A percentile compares a stretch with the other conserved stretches of the same genome.
These are phyloP conservation scores for Periparus ater DNA, from an alignment of 2,797 vertebrate species.

Conservation along the genomic window DNA sequence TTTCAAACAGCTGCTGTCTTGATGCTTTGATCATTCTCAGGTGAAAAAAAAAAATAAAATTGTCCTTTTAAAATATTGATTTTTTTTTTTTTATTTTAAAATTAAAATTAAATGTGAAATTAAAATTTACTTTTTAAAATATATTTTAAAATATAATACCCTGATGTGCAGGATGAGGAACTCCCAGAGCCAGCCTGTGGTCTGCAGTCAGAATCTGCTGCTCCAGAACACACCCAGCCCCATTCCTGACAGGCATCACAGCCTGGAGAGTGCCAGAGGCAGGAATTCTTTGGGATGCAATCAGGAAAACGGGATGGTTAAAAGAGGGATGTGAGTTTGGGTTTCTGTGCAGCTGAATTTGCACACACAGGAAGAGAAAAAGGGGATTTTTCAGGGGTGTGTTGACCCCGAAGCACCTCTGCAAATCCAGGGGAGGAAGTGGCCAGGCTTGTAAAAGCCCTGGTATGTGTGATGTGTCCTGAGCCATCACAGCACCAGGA, in stretches of 20 bases:
- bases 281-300: neutral
- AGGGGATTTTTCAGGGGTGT: neutral
- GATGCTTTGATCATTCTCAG: neutral
- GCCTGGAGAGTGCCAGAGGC: neutral
- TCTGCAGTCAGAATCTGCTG: neutral
- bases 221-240: neutral
- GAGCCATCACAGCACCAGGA: rapidly evolving
- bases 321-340: neutral
- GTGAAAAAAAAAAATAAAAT: neutral
- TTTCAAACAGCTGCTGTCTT: neutral
- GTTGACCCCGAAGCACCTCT: neutral
- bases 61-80: neutral
- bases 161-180: neutral
- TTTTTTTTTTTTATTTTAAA: too few relatives aligned
- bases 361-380: neutral
- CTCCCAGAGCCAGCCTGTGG: neutral
- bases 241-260: neutral
- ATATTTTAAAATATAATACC: too few relatives aligned
- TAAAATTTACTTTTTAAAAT: too few relatives aligned
- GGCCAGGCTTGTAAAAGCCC: neutral
- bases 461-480: neutral
- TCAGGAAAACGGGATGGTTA: neutral
- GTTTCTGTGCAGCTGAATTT: neutral
- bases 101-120: too few relatives aligned
- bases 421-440: neutral